Evolutionary conservation across 1,140 invertebrate genomes (phyloP), one percentile per base, ranked within the genome.

Genomic region (Philopotamus ludificatus): DNA sequence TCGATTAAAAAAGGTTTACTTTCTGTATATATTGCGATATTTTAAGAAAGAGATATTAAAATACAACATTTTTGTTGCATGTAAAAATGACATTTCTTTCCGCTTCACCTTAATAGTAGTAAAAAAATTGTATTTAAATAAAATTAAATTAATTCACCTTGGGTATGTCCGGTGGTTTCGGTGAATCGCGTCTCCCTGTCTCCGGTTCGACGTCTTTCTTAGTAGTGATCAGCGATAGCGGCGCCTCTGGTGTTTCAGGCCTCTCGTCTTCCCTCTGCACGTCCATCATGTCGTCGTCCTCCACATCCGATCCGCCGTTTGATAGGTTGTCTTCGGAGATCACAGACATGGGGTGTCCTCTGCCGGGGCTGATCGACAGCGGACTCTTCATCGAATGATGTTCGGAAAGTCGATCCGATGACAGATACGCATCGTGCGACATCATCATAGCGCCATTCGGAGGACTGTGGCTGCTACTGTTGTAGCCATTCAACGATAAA

Each of bases 161-260:
- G 10, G 79, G 78, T 62, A 79, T 80, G 63, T 80, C 78, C 9
- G 79, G 78, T 20, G 77, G 78, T 70, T 80, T 81, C 28, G 78
- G 76, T 7, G 78, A 80, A 68, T 79, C 76, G 66, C 78, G 74
- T 2, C 76, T 74, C 45, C 73, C 76, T 21, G 76, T 76, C 10
- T 73, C 79, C 72, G 70, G 70, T 76, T 76, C 66, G 72, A 50
- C 76, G 63, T 77, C 78, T 63, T 80, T 80, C 63, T 79, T 81
- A 1, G 76, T 81, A 2, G 85, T 88, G 1, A 87, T 88, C 49
- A 88, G 71, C 3, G 87, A 89, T n/a, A 89, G 73, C 0, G 87
- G 86, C 22, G 82, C 86, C 39, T 85, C 83, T 26, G 86, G 86
- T 76, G 84, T 87, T 23, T 83, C 82, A 54, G 85, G 81, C 60